phyloP scores from a whole-genome alignment of 2,888 invertebrate species.

The Pristionchus mayeri region DNA sequence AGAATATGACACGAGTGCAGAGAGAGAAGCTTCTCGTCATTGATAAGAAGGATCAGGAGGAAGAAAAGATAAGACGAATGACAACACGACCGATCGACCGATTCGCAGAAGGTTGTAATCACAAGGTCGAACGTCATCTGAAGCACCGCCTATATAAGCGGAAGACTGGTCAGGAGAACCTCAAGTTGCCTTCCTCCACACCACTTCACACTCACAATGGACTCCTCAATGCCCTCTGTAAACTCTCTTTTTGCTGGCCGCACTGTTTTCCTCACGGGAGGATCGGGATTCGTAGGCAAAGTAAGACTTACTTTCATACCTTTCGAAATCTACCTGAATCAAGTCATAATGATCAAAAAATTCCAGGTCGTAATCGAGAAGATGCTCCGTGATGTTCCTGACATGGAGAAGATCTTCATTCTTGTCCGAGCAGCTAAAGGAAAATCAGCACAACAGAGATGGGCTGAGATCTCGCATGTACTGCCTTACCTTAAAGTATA shows the following conservation, averaged over 20 bases:
- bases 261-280: conserved; percentile 90
- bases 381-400: conserved; percentile 86
- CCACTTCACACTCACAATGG: background rate
- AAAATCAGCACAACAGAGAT: conserved; percentile 82
- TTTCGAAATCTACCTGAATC: too few relatives aligned
- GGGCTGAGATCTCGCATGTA: conserved; percentile 85
- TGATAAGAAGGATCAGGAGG: background rate
- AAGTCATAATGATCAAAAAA: background rate
- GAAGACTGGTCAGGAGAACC: background rate
- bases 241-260: conserved; percentile 58
- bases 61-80: background rate
- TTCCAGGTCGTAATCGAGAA: conserved; percentile 84
- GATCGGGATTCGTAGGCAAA: conserved; percentile 93
- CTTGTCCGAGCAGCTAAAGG: conserved; percentile 86
- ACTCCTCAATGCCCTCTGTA: conserved; percentile 49
- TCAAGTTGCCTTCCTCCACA: background rate
- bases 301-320: conserved; percentile 77
- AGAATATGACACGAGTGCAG: background rate
- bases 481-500: too few relatives aligned
- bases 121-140: background rate
- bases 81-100: too few relatives aligned
- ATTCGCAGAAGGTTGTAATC: background rate
- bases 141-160: background rate
- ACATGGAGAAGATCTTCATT: conserved; percentile 85
- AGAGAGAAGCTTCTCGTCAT: background rate